Percentiles rank a stretch among this genome's conserved stretches.
These are phyloP conservation scores for Cyprinella venusta DNA, from an alignment of 2,797 vertebrate species.

Conservation along the genomic window DNA sequence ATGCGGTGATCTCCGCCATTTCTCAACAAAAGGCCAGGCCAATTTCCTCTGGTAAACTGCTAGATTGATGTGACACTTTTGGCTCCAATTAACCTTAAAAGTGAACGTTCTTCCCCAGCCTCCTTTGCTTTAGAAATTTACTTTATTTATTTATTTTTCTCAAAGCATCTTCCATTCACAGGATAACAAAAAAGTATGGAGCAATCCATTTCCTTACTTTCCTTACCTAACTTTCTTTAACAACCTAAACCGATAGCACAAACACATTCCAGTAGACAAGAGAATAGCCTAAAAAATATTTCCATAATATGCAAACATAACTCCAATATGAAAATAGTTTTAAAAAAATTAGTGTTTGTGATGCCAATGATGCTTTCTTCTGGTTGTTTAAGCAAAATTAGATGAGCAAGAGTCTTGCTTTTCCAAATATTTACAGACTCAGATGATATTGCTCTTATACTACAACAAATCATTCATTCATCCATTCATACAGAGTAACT, in stretches of 20 bases:
- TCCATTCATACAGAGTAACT: neutral
- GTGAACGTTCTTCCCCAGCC: slow-evolving; percentile 75
- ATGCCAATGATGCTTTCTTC: neutral
- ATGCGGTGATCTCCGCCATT: slow-evolving; percentile 73
- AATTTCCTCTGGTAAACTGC: slow-evolving; percentile 84
- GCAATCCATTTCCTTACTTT: slow-evolving; percentile 24
- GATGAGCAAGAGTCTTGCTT: neutral
- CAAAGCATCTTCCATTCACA: slow-evolving; percentile 31
- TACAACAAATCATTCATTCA: neutral
- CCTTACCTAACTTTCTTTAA: neutral
- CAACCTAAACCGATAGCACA: neutral
- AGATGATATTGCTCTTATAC: neutral
- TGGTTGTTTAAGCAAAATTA: neutral
- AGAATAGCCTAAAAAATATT: neutral
- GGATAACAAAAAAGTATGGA: slow-evolving; percentile 46
- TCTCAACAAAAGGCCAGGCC: slow-evolving; percentile 82
- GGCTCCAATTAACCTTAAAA: slow-evolving; percentile 91
- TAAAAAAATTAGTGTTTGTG: neutral
- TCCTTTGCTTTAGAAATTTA: slow-evolving; percentile 38
- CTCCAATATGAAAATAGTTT: neutral
- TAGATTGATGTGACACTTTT: slow-evolving; percentile 88
- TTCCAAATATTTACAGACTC: neutral
- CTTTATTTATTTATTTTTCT: slow-evolving; percentile 60
- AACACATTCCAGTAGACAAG: neutral
- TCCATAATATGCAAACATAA: neutral